Percentiles rank a stretch among this genome's conserved stretches.
phyloP scores from a whole-genome alignment of 2,797 vertebrate species.

The Eptatretus atami region DNA sequence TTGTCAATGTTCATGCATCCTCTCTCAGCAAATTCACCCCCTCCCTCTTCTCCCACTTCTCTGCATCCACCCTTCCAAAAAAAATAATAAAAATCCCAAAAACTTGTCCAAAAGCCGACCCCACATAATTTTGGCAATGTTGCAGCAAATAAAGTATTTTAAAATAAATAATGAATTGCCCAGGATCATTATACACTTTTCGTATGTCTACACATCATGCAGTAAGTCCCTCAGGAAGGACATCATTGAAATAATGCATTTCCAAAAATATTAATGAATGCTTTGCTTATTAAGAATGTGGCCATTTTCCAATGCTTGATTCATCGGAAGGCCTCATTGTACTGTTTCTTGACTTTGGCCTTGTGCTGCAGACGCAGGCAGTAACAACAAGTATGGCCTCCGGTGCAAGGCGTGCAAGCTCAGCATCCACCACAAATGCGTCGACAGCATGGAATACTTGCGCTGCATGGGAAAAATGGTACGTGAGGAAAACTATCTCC shows the following conservation, averaged over 20 bases:
- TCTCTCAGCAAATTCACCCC: background rate
- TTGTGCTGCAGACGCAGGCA: constrained; percentile 19
- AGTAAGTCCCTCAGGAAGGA: too few species aligned
- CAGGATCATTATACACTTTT: too few species aligned
- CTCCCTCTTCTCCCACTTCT: background rate
- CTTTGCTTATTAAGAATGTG: constrained; percentile 9
- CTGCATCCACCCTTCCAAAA: too few species aligned
- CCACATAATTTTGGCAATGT: too few species aligned
- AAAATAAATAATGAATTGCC: too few species aligned
- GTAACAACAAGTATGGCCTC: constrained; percentile 62
- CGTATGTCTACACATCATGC: too few species aligned
- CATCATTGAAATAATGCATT: too few species aligned
- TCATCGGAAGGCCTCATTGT: constrained; percentile 14
- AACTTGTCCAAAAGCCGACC: too few species aligned
- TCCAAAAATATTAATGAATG: too few species aligned
- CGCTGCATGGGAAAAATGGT: constrained; percentile 96
- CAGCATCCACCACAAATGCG: constrained; percentile 91
- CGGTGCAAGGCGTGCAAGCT: constrained; percentile 96
- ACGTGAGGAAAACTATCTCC: constrained; percentile 13
- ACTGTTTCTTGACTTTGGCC: background rate
- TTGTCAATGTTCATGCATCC: background rate
- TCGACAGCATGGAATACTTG: constrained; percentile 42
- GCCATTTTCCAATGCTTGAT: constrained; percentile 8
- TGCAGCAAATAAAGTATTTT: too few species aligned
- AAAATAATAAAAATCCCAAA: too few species aligned